Conservation (phyloP, 2,113 vertebrate genomes). For the Formicarius rufipectus region DNA sequence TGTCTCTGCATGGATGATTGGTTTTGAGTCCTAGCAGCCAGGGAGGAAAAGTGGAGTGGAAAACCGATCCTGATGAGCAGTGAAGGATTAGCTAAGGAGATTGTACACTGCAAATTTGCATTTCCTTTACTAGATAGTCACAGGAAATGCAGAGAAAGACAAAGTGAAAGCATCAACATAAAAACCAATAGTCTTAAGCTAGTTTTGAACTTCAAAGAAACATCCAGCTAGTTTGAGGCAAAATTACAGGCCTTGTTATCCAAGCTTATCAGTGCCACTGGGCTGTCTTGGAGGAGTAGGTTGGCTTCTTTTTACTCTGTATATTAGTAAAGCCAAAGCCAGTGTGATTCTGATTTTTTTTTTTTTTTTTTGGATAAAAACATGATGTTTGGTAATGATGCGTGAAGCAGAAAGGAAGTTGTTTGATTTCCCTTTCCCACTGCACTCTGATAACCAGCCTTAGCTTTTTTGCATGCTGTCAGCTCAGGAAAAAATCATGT, state of each 20-base stretch:
- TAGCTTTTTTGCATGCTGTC: background rate
- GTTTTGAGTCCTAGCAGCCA: background rate
- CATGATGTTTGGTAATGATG: background rate
- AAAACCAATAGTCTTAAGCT: background rate
- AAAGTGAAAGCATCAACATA: background rate
- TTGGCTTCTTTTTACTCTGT: background rate
- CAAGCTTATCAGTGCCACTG: background rate
- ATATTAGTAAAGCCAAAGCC: background rate
- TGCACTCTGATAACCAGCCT: background rate
- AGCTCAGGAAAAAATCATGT: background rate
- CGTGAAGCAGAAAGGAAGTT: constrained; percentile 10
- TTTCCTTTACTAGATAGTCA: background rate
- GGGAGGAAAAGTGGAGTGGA: background rate
- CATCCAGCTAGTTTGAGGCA: background rate
- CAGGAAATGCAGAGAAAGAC: background rate
- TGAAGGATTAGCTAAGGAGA: background rate
- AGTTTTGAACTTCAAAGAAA: background rate
- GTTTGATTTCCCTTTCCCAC: background rate
- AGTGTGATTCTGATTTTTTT: background rate
- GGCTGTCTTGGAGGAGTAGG: background rate
- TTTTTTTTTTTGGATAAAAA: background rate
- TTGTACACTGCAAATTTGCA: background rate
- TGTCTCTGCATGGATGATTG: background rate
- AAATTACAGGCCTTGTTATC: background rate
- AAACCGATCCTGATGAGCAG: background rate